Evolutionary conservation across 2,888 invertebrate genomes (phyloP).

Genomic region (Ganaspis brasiliensis): DNA sequence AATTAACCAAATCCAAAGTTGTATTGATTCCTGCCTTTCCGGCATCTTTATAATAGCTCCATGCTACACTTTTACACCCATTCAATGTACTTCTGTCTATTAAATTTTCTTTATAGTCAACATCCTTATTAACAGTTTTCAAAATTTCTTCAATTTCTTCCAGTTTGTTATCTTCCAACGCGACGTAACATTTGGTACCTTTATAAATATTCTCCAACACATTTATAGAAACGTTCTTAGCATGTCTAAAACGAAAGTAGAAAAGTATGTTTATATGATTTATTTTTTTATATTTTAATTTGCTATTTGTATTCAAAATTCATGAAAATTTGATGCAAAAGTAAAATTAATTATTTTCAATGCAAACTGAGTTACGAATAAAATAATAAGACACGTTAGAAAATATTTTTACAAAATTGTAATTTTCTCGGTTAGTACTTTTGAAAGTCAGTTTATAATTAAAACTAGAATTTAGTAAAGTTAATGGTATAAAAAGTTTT

Average conservation of each 20-base stretch:
- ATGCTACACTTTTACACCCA: conserved; percentile 48
- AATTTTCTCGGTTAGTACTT: too few species aligned
- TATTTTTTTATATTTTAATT: too few species aligned
- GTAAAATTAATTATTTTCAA: too few species aligned
- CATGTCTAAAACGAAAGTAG: neutral
- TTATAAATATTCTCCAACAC: conserved; percentile 20
- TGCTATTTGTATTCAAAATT: too few species aligned
- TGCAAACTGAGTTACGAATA: too few species aligned
- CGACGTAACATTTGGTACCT: neutral
- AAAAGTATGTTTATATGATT: neutral
- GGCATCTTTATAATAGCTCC: conserved; percentile 49
- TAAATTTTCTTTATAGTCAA: neutral
- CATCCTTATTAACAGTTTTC: neutral
- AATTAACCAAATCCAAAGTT: neutral
- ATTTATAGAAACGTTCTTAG: neutral
- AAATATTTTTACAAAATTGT: too few species aligned
- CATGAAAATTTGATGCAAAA: too few species aligned
- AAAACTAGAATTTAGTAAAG: too few species aligned
- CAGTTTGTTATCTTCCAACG: neutral
- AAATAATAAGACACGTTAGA: too few species aligned
- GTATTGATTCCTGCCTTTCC: conserved; percentile 13
- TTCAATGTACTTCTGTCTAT: conserved; percentile 44
- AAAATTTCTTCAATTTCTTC: neutral
- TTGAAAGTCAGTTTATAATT: too few species aligned
- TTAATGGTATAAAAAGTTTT: neutral